Evolutionary conservation across 2,113 vertebrate genomes (phyloP).

Genomic region (Aix galericulata): DNA sequence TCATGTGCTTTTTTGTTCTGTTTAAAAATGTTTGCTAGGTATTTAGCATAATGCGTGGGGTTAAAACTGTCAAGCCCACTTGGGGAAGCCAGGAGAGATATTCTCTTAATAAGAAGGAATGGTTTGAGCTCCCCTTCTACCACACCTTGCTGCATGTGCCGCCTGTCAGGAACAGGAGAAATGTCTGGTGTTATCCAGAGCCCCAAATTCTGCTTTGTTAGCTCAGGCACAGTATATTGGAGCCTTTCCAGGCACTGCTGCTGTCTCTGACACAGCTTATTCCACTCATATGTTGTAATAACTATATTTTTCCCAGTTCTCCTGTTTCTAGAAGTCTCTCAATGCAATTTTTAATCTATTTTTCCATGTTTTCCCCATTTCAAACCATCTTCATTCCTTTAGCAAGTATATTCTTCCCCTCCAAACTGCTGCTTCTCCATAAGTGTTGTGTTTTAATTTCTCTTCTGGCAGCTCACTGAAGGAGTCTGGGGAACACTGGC

Average conservation of each 20-base stretch:
- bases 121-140: background rate
- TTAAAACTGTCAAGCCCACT: background rate
- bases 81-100: background rate
- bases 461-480: constrained; percentile 51
- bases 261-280: background rate
- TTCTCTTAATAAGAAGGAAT: background rate
- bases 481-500: constrained; percentile 64
- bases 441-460: background rate
- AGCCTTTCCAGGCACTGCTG: background rate
- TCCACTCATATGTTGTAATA: background rate
- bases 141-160: background rate
- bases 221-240: background rate
- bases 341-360: background rate
- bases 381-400: background rate
- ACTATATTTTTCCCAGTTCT: background rate
- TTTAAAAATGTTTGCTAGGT: background rate
- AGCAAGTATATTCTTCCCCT: background rate
- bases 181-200: background rate
- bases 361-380: background rate
- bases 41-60: background rate
- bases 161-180: background rate
- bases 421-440: background rate
- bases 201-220: background rate
- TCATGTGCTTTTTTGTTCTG: background rate
- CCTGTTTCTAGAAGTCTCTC: too few relatives aligned